phyloP scores from a whole-genome alignment of 2,797 vertebrate genomes.

The Amazonetta brasiliensis region DNA sequence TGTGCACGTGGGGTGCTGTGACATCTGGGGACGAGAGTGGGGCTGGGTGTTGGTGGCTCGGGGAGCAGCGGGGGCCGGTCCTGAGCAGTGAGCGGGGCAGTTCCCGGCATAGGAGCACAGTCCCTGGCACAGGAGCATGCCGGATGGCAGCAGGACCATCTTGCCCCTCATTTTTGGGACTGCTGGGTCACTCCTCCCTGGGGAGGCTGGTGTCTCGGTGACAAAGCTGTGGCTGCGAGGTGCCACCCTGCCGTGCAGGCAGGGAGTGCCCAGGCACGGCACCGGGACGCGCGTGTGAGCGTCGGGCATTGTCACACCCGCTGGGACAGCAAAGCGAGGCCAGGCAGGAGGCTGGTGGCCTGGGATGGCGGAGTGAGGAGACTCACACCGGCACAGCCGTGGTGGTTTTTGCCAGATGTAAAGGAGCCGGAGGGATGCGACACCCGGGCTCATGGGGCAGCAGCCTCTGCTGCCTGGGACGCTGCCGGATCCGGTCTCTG shows the following conservation, averaged over 20 bases:
- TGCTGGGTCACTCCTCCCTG: not conserved
- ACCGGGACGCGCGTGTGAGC: rapidly evolving
- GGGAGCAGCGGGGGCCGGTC: not conserved
- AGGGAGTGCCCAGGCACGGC: rapidly evolving
- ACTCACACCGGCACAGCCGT: not conserved
- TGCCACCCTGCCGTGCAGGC: too few relatives aligned
- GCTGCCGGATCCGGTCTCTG: not conserved
- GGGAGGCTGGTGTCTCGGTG: not conserved
- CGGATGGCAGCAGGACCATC: rapidly evolving
- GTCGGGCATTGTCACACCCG: not conserved
- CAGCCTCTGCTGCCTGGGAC: not conserved
- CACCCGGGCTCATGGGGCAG: rapidly evolving
- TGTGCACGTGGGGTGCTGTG: not conserved
- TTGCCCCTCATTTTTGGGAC: not conserved
- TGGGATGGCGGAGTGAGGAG: rapidly evolving
- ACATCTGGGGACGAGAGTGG: too few relatives aligned
- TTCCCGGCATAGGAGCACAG: not conserved
- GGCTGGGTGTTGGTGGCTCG: rapidly evolving
- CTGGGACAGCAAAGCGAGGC: not conserved
- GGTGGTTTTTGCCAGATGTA: not conserved
- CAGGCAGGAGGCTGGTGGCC: not conserved
- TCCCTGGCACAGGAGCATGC: not conserved
- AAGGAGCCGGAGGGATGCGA: not conserved
- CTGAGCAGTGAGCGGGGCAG: rapidly evolving
- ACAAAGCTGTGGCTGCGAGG: not conserved